Evolutionary conservation across 1,140 invertebrate species (phyloP), one percentile per base, ranked within the genome.

Genomic region (Apis dorsata): DNA sequence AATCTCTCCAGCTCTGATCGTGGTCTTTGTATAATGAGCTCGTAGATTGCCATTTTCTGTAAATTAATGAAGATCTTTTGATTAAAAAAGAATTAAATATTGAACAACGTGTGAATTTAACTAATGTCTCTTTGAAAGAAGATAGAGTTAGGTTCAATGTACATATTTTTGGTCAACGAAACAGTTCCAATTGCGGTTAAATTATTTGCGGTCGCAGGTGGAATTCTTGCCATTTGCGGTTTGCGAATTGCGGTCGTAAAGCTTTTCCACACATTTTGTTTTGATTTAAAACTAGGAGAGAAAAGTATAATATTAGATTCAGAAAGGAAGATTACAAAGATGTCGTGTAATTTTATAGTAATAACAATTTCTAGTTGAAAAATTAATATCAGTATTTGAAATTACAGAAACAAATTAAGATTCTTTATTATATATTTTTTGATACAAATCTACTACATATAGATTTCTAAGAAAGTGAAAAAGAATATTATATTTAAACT

Each of bases 1-100:
- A 62, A 94, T 92, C 80, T 94, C 93, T 8, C 94, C 94, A 12
- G 93, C 93, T 77, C 91, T 90, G 57, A 95, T 92, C 19, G 91
- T 94, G 10, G 93, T 94, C 85, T 94, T 94, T 44, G 92, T 94
- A 70, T 94, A 95, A 74, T 94, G 94, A 69, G 93, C 93, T 70
- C 93, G 90, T 51, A 94, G 84, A 88, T 94, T 94, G 75, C 93
- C 92, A 76, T 92, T 93, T 85, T 93, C 93, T 94, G 89, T 21
- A 90, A 91, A 78, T 13, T 24, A 21, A 34, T 13, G 28, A 60
- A 9, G 4, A 55, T 17, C 2, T 34, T n/a, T 28, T 7, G 7
- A 21, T 55, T 68, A 51, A 19, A 62, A 60, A 19, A 17, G n/a
- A 60, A 60, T n/a, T 60, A n/a, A 24, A 60, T 60, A 8, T 17